Evolutionary conservation across 2,888 invertebrate genomes (phyloP).

Genomic region (Serripes groenlandicus): DNA sequence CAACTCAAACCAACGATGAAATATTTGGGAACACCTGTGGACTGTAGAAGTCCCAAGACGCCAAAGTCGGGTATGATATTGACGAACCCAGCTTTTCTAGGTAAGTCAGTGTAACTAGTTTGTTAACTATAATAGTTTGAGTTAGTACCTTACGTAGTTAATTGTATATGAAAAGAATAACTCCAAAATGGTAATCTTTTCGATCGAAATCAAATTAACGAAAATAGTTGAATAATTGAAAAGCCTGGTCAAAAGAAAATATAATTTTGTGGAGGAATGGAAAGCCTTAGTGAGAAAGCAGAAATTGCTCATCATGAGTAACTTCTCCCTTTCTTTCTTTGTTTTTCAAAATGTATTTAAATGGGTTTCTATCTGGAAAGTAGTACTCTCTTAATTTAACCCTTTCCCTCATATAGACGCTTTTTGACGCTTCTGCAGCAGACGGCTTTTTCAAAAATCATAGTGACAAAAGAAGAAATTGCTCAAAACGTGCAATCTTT

Average conservation of each 20-base stretch:
- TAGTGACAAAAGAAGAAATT: not conserved
- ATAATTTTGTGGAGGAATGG: not conserved
- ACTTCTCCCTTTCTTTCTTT: not conserved
- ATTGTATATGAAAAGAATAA: no score
- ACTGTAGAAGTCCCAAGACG: constrained; percentile 12
- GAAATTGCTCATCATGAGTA: not conserved
- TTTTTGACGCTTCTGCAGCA: not conserved
- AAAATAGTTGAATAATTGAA: no score
- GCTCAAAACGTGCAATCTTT: not conserved
- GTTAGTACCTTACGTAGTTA: no score
- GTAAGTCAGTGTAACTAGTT: no score
- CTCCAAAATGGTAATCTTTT: no score
- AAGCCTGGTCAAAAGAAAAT: no score
- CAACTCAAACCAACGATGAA: no score
- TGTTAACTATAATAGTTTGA: no score
- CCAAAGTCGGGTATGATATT: no score
- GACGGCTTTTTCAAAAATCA: not conserved
- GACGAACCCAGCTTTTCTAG: no score
- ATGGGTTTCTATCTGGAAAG: no score
- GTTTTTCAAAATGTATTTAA: not conserved
- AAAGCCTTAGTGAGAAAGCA: not conserved
- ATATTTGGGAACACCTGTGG: not conserved
- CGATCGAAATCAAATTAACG: no score
- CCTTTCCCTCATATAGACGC: not conserved
- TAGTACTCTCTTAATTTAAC: not conserved